Base-by-base conservation (phyloP, 2,888 invertebrate genomes). In the Philopedon plagiatum region DNA sequence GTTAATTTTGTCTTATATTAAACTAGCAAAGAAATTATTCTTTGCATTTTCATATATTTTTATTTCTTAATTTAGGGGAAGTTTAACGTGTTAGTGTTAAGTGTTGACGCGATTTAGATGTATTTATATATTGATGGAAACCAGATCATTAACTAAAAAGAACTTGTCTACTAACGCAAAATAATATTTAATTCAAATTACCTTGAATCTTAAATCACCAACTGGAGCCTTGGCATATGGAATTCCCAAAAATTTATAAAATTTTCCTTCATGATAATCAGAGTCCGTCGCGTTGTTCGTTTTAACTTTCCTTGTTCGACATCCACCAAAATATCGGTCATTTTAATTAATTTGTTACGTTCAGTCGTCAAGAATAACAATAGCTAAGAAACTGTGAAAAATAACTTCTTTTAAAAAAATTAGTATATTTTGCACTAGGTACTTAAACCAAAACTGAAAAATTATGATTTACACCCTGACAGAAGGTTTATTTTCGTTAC, bases 161-260 rank as follows among this genome's bases (percentile, higher is more conserved):
- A n/a, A n/a, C n/a, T n/a, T n/a, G n/a, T n/a, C n/a, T n/a, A n/a
- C n/a, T n/a, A n/a, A n/a, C n/a, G n/a, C n/a, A n/a, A n/a, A n/a
- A n/a, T n/a, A n/a, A n/a, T n/a, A n/a, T n/a, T n/a, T n/a, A n/a
- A n/a, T n/a, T 41, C 1, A 41, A 37, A 62, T 54, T 73, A 76
- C 76, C 75, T 73, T 75, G 68, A 75, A 75, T 64, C 76, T 73
- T 32, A 75, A 56, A 23, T 76, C 76, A 65, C 76, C 75, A 29
- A 64, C 34, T 8, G 75, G 75, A 7, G 76, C 76, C 63, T 83
- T 81, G 0, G 83, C 85, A 65, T 83, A 85, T 0, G 85, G 85
- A 58, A 85, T 82, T 23, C 83, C 83, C 72, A 80, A 79, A 74
- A 84, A 85, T 71, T 80, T 80, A 32, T 77, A 79, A 77, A 79